These are phyloP conservation scores for Calameuta pallipes DNA, from an alignment of 2,888 invertebrate species.

Conservation along the genomic window DNA sequence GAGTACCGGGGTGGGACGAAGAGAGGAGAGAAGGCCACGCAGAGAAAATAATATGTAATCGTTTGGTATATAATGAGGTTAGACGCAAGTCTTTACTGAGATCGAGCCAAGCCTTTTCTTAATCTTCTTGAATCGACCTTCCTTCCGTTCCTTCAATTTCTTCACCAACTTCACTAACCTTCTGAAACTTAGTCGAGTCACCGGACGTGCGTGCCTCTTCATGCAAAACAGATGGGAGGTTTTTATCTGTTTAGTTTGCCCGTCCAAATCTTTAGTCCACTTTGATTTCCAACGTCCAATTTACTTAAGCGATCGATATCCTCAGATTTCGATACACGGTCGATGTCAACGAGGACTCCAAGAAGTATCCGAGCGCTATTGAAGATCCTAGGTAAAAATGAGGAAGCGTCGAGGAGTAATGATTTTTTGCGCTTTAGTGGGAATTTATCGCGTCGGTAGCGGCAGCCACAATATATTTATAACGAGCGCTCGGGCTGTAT, in stretches of 20 bases:
- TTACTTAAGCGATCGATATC: not conserved
- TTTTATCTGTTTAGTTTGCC: not conserved
- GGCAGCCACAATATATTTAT: conserved; percentile 25
- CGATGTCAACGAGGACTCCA: not conserved
- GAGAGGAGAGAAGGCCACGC: conserved; percentile 14
- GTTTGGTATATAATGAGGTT: conserved; percentile 28
- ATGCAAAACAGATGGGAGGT: not conserved
- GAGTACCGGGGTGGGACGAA: conserved; percentile 8
- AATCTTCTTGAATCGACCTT: not conserved
- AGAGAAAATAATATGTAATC: conserved; percentile 28
- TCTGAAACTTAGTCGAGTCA: not conserved
- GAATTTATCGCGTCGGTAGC: conserved; percentile 28
- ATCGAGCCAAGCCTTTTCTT: conserved; percentile 16
- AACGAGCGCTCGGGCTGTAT: conserved; percentile 29
- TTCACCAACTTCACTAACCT: not conserved
- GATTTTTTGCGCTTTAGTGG: conserved; percentile 17
- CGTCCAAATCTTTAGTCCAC: not conserved
- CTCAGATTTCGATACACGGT: not conserved
- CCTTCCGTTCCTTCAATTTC: not conserved
- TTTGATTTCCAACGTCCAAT: not conserved
- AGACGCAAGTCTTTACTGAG: conserved; percentile 11
- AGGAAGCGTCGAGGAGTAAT: not conserved
- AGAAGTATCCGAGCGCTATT: not conserved
- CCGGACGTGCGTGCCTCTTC: not conserved
- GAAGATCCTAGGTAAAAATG: not conserved